Evolutionary conservation across 2,113 vertebrate genomes (phyloP).

Genomic region (Bungarus multicinctus): DNA sequence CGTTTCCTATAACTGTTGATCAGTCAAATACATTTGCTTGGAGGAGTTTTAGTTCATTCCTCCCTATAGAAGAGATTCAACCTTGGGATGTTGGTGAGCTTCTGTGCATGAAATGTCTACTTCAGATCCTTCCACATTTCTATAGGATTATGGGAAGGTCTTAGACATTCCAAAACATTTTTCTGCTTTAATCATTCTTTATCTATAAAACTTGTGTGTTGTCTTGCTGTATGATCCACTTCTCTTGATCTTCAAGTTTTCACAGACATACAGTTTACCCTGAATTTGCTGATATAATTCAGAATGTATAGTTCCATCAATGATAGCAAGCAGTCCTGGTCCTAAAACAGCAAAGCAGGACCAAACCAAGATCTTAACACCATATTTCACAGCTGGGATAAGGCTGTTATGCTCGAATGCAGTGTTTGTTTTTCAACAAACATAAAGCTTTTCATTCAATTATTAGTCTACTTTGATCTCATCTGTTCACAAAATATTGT

Average conservation of each 20-base stretch:
- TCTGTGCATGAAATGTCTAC: background rate
- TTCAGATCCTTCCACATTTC: background rate
- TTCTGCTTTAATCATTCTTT: background rate
- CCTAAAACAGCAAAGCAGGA: background rate
- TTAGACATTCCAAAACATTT: background rate
- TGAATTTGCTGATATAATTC: background rate
- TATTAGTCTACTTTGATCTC: background rate
- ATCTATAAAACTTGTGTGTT: background rate
- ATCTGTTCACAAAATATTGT: background rate
- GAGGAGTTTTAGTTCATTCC: background rate
- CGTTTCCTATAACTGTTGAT: background rate
- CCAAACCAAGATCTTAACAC: background rate
- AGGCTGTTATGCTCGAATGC: background rate
- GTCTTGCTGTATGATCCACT: background rate
- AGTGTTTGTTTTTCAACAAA: background rate
- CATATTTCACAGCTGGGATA: background rate
- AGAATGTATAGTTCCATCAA: background rate
- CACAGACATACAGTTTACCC: background rate
- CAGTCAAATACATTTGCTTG: background rate
- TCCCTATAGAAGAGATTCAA: background rate
- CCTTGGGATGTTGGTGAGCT: background rate
- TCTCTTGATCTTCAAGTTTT: background rate
- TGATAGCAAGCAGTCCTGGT: background rate
- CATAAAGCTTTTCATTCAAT: background rate
- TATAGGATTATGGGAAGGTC: background rate